phyloP scores from a whole-genome alignment of 1,140 invertebrate species.

The Macrotrachela quadricornifera region DNA sequence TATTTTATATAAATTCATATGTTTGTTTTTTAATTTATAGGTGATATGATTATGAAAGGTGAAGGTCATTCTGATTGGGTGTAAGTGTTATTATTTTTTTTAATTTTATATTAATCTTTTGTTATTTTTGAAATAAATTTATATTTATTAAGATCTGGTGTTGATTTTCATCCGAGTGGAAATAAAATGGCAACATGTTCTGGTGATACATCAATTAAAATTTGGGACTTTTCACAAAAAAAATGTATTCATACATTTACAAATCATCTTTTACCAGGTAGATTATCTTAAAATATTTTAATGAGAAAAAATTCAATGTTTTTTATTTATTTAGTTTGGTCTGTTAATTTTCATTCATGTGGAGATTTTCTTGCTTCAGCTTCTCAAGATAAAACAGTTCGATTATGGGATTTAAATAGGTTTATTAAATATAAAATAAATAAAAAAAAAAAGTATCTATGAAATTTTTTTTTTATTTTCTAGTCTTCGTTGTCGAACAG shows the following conservation, averaged over 20 bases:
- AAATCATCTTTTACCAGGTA: background rate
- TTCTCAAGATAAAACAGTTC: constrained; percentile 28
- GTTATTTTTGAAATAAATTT: background rate
- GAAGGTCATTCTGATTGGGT: constrained; percentile 32
- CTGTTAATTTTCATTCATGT: constrained; percentile 26
- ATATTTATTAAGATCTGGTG: background rate
- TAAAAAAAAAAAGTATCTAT: background rate
- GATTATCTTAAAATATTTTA: background rate
- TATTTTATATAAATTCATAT: no score
- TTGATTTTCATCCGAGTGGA: background rate
- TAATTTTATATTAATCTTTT: background rate
- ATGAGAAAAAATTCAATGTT: background rate
- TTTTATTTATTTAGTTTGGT: constrained; percentile 21
- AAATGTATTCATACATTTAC: constrained; percentile 7
- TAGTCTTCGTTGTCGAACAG: constrained; percentile 19
- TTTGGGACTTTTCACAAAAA: constrained; percentile 3
- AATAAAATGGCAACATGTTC: constrained; percentile 6
- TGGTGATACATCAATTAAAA: constrained; percentile 4
- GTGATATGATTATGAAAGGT: constrained; percentile 27
- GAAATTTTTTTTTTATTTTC: constrained; percentile 11
- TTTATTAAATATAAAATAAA: background rate
- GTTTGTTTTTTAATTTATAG: no score
- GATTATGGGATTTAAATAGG: constrained; percentile 31
- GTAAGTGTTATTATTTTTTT: constrained; percentile 27
- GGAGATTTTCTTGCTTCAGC: constrained; percentile 30